Conservation (phyloP, 2,797 vertebrate species). For the Percopsis omiscomaycus region DNA sequence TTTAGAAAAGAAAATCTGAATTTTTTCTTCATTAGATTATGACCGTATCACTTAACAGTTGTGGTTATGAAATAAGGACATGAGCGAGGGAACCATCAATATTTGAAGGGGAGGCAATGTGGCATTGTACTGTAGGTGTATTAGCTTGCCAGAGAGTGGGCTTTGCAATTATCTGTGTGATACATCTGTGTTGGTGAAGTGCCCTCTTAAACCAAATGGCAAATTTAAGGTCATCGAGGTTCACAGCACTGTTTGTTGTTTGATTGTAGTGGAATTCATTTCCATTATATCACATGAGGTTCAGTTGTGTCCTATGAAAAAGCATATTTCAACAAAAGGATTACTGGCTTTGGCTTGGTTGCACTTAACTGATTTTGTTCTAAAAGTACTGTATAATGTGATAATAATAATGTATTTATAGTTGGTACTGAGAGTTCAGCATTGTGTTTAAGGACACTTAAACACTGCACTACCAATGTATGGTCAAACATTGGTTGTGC, state of each 20-base stretch:
- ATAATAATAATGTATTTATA: no score
- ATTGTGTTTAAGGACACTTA: no score
- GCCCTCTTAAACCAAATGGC: slow-evolving; percentile 55
- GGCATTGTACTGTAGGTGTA: slow-evolving; percentile 41
- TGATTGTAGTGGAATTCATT: slow-evolving; percentile 35
- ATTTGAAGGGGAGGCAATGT: slow-evolving; percentile 59
- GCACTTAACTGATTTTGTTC: no score
- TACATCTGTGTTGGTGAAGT: slow-evolving; percentile 59
- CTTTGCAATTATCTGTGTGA: slow-evolving; percentile 67
- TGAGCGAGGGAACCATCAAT: slow-evolving; percentile 52
- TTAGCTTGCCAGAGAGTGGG: slow-evolving; percentile 55
- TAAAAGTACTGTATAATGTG: no score
- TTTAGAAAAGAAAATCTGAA: slow-evolving; percentile 27
- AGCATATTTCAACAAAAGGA: no score
- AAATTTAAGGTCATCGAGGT: slow-evolving; percentile 51
- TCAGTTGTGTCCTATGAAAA: slow-evolving; percentile 22
- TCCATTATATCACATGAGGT: slow-evolving; percentile 49
- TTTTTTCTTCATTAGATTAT: slow-evolving; percentile 54
- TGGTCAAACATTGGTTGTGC: no score
- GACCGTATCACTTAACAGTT: slow-evolving; percentile 66
- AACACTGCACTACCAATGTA: no score
- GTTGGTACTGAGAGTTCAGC: no score
- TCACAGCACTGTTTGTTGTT: slow-evolving; percentile 47
- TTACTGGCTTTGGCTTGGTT: no score
- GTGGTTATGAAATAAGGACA: slow-evolving; percentile 64